phyloP scores from a whole-genome alignment of 2,113 vertebrate genomes.

The Camarhynchus parvulus region DNA sequence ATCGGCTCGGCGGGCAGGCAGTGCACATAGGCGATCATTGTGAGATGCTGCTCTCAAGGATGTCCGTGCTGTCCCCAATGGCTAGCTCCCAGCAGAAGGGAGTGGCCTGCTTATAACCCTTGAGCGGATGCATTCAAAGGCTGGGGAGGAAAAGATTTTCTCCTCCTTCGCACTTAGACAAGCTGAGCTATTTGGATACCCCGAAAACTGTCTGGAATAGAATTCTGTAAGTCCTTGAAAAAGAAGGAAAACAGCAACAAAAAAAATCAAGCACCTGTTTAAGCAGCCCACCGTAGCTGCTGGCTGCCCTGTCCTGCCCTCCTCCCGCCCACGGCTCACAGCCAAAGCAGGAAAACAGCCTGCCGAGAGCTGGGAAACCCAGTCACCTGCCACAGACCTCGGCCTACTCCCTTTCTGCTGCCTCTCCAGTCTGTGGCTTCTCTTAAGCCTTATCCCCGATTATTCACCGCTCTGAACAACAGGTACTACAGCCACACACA shows the following conservation, averaged over 20 bases:
- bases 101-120: conserved; percentile 58
- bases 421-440: conserved; percentile 50
- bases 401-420: conserved; percentile 43
- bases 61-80: conserved; percentile 69
- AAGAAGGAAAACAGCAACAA: not conserved
- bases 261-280: not conserved
- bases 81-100: conserved; percentile 58
- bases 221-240: not conserved
- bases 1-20: conserved; percentile 79
- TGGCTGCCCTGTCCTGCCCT: not conserved
- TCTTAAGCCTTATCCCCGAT: conserved; percentile 89
- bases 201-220: not conserved
- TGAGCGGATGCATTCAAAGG: not conserved
- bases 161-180: not conserved
- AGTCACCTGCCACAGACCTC: conserved; percentile 13
- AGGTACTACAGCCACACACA: conserved; percentile 62
- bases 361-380: not conserved
- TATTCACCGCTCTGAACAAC: conserved; percentile 70
- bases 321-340: not conserved
- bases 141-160: not conserved
- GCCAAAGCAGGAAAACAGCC: not conserved
- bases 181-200: not conserved
- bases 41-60: conserved; percentile 62
- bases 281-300: not conserved
- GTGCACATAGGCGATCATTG: conserved; percentile 84